Evolutionary conservation across 1,140 invertebrate genomes (phyloP).

Genomic region (Pemphigus obesinymphae): DNA sequence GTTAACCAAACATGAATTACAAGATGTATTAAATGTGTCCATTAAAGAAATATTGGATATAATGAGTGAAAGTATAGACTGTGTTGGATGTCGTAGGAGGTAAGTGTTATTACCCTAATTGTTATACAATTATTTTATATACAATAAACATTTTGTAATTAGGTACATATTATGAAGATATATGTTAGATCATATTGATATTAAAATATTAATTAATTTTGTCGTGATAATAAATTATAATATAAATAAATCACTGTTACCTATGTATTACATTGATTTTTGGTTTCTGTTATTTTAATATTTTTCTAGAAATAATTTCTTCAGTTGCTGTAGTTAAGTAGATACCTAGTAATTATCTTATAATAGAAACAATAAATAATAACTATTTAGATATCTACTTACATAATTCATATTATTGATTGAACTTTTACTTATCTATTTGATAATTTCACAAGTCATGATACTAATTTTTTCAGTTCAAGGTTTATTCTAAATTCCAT

Average conservation of each 20-base stretch:
- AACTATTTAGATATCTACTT: neutral
- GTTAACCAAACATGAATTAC: constrained; percentile 72
- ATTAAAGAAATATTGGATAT: constrained; percentile 74
- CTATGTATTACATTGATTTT: no score
- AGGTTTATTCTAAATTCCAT: constrained; percentile 4
- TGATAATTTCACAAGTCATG: neutral
- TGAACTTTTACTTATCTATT: neutral
- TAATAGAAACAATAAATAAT: neutral
- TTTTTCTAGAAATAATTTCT: neutral
- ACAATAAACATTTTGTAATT: no score
- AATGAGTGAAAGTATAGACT: constrained; percentile 81
- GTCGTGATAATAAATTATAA: no score
- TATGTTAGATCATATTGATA: no score
- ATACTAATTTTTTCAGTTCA: constrained; percentile 7
- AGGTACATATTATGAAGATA: no score
- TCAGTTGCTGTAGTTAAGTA: no score
- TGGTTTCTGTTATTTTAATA: neutral
- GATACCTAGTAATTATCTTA: neutral
- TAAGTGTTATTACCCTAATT: constrained; percentile 49
- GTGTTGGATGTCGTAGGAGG: constrained; percentile 87
- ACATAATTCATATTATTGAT: neutral
- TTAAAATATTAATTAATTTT: no score
- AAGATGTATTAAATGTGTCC: constrained; percentile 74
- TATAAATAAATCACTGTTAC: no score
- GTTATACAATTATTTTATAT: neutral